phyloP scores from a whole-genome alignment of 2,797 vertebrate species.

The Poliocrania exsul region DNA sequence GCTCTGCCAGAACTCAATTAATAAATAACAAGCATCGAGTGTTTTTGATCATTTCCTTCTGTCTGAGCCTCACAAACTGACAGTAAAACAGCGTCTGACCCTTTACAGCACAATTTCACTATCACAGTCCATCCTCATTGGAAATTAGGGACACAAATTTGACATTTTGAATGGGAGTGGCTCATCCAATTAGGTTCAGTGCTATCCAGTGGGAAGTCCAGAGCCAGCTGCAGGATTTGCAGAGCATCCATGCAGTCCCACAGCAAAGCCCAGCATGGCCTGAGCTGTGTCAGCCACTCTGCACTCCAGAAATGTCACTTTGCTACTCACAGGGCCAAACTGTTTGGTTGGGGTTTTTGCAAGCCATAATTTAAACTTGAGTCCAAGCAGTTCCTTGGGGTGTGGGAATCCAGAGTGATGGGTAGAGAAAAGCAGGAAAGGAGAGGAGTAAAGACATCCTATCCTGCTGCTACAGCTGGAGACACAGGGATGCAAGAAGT shows the following conservation, averaged over 20 bases:
- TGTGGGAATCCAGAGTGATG: neutral
- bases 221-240: neutral
- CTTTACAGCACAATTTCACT: slow-evolving; percentile 17
- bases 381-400: neutral
- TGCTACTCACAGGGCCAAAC: neutral
- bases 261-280: neutral
- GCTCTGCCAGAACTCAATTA: slow-evolving; percentile 63
- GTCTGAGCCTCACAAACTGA: slow-evolving; percentile 22
- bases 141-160: slow-evolving; percentile 16
- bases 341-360: neutral
- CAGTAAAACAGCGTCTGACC: neutral
- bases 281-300: neutral
- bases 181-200: neutral
- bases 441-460: neutral
- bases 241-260: neutral
- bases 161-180: neutral
- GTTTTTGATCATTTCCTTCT: slow-evolving; percentile 52
- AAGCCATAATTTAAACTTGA: neutral
- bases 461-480: neutral
- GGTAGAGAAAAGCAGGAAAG: neutral
- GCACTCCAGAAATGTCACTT: neutral
- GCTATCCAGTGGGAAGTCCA: neutral
- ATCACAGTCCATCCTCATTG: neutral
- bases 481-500: neutral
- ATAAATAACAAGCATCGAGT: slow-evolving; percentile 60